Evolutionary conservation across 2,113 vertebrate species (phyloP).

Genomic region (Balaeniceps rex): DNA sequence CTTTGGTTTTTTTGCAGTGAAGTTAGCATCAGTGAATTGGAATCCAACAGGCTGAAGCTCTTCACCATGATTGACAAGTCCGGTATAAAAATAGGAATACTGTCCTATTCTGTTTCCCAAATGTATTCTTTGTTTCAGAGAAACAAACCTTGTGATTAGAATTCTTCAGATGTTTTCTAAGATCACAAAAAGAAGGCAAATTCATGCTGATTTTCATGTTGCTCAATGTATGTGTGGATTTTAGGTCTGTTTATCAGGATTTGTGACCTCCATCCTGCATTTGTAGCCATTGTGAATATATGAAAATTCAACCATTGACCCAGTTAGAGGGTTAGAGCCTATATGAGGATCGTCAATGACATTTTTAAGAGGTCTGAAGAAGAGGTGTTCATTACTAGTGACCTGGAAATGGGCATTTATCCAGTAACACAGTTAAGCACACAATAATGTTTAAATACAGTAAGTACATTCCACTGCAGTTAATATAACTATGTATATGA

Average conservation of each 20-base stretch:
- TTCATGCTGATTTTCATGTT: not conserved
- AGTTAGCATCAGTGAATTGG: not conserved
- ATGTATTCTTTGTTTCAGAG: not conserved
- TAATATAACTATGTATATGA: not conserved
- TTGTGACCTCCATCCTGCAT: not conserved
- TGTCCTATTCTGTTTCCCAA: not conserved
- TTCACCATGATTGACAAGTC: not conserved
- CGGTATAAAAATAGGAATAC: not conserved
- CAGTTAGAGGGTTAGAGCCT: not conserved
- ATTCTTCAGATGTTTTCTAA: not conserved
- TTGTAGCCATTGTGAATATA: not conserved
- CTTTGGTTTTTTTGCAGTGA: not conserved
- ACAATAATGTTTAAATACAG: not conserved
- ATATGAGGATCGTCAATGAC: not conserved
- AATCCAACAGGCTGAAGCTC: not conserved
- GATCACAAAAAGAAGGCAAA: not conserved
- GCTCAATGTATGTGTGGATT: not conserved
- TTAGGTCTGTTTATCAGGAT: not conserved
- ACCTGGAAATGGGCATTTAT: not conserved
- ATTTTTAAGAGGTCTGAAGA: not conserved
- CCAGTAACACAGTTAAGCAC: not conserved
- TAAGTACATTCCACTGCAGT: not conserved
- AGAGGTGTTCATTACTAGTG: not conserved
- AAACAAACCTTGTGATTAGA: not conserved
- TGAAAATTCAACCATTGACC: fast-evolving